phyloP scores from a whole-genome alignment of 1,140 invertebrate genomes.

The Leptopilina clavipes region DNA sequence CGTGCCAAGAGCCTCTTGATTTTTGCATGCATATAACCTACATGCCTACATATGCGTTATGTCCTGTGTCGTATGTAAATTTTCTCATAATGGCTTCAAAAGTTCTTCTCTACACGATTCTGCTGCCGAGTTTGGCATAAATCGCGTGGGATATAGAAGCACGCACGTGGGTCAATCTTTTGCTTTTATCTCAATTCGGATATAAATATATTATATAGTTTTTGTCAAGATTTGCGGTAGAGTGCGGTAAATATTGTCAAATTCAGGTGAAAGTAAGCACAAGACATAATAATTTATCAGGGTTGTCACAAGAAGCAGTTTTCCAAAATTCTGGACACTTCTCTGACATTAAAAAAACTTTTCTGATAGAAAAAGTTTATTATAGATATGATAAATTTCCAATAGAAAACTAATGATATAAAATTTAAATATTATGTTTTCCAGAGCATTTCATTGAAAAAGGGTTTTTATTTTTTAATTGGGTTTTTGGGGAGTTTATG shows the following conservation, averaged over 20 bases:
- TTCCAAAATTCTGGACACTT: no score
- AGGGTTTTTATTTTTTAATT: no score
- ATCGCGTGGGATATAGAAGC: slow-evolving; percentile 23
- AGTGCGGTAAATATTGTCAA: not conserved
- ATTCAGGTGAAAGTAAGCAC: not conserved
- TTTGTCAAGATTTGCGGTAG: no score
- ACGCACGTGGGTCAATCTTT: not conserved
- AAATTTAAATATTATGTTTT: no score
- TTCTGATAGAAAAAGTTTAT: no score
- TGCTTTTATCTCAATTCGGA: not conserved
- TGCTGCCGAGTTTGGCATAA: slow-evolving; percentile 31
- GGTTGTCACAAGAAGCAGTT: no score
- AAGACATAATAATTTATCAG: no score
- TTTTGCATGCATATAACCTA: slow-evolving; percentile 19
- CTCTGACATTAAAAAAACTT: no score
- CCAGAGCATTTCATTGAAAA: no score
- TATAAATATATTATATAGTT: not conserved
- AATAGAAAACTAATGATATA: no score
- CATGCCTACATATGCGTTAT: slow-evolving; percentile 33
- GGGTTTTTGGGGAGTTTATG: no score
- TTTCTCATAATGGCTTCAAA: slow-evolving; percentile 28
- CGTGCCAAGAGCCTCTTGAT: slow-evolving; percentile 19
- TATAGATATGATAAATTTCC: no score
- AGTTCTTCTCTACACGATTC: slow-evolving; percentile 25
- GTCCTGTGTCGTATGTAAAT: slow-evolving; percentile 19